Evolutionary conservation across 2,113 vertebrate genomes (phyloP).

Genomic region (Perca schrenkii): DNA sequence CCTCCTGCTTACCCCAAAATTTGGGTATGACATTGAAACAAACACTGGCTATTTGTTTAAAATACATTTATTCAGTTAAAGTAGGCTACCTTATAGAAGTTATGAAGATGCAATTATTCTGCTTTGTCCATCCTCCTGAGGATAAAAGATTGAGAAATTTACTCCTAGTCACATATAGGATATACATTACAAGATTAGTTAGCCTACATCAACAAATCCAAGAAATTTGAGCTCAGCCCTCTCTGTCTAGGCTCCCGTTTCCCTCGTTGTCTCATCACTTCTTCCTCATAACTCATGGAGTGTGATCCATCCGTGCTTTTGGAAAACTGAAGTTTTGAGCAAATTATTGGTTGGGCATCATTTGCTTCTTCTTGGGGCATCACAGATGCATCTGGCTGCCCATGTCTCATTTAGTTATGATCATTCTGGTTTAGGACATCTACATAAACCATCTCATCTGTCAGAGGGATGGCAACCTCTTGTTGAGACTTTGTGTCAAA

Average conservation of each 20-base stretch:
- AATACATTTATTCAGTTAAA: conserved; percentile 36
- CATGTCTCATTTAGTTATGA: not conserved
- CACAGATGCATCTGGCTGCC: not conserved
- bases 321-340: conserved; percentile 59
- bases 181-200: not conserved
- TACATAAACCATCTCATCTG: not conserved
- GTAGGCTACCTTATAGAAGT: not conserved
- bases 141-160: not conserved
- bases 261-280: conserved; percentile 8
- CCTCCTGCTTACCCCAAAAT: too few species aligned
- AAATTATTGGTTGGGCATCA: conserved; percentile 16
- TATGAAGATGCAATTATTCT: conserved; percentile 37
- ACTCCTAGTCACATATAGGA: not conserved
- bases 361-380: not conserved
- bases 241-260: not conserved
- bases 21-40: too few species aligned
- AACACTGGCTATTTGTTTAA: conserved; percentile 2
- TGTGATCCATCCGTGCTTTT: conserved; percentile 59
- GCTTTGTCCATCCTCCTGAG: conserved; percentile 63
- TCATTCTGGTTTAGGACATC: not conserved
- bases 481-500: not conserved
- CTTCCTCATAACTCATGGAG: conserved; percentile 76
- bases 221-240: conserved; percentile 50
- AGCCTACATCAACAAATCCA: conserved; percentile 67
- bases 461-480: not conserved